Base-by-base conservation (phyloP, 2,113 vertebrate species). In the Capra hircus region DNA sequence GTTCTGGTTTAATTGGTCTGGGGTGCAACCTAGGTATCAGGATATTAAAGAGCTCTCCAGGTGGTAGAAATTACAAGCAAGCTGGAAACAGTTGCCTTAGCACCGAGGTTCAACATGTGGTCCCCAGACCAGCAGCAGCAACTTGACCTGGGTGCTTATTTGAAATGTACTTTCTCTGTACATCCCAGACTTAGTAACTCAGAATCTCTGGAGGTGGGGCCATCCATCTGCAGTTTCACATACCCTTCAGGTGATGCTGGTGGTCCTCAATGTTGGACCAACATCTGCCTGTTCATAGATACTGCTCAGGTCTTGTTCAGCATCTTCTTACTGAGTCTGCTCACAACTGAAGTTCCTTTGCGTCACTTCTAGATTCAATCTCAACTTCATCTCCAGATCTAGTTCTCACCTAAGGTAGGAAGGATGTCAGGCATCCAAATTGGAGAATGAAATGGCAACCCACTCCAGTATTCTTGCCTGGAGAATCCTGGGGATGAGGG, bases 1-100 rank as follows among this genome's bases (percentile, higher is more conserved):
- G 95, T 89, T 98, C 93, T 87, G 89, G 43, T 87, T 96, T 98
- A 98, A 97, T 97, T 97, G 96, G 82, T 74, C 93, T 93, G 67
- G 96, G 94, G 91, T 96, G 67, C 33, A 78, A 55, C 40, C 25
- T 62, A 40, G 59, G 67, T 64, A 36, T 53, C 9, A 11, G 90
- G 16, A 90, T 87, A 81, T 94, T 84, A 90, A 83, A 97, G 96
- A 91, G 50, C 78, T 94, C 50, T 97, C 82, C 9, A 23, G 52
- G 64, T 89, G 43, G 55, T 23, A 17, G 59, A 78, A 94, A 93
- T 30, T 43, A 50, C 62, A 84, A 62, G 80, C 43, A 87, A 82
- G 50, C 23, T 53, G 40, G 90, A 36, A 96, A 62, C 7, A 13
- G 23, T n/a, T 93, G 77, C 25, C 15, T 94, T 45, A 6, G 33